Evolutionary conservation across 2,797 vertebrate species (phyloP).

Genomic region (Alfaro cultratus): DNA sequence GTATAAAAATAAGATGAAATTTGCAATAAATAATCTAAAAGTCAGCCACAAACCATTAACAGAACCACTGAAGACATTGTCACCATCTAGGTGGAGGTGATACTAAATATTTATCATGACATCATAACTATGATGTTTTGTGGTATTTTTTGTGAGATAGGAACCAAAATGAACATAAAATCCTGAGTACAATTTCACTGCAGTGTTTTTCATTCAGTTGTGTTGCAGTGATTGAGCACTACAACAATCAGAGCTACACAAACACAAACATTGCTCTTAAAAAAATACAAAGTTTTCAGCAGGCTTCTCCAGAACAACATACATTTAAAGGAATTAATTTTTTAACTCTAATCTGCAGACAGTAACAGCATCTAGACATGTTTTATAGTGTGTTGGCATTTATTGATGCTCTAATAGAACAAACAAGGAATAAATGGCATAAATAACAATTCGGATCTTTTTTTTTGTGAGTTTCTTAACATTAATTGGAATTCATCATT

Average conservation of each 20-base stretch:
- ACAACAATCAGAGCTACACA: background rate
- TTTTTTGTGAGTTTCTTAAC: too few species aligned
- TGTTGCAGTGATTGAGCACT: background rate
- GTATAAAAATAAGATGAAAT: background rate
- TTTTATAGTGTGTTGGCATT: background rate
- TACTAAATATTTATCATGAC: background rate
- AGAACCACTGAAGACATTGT: background rate
- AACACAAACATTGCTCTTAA: background rate
- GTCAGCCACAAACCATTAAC: background rate
- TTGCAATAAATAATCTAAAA: background rate
- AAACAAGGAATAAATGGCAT: background rate
- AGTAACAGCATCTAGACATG: background rate
- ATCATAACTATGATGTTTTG: background rate
- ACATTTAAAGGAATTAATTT: too few species aligned
- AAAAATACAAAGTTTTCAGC: too few species aligned
- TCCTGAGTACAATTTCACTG: background rate
- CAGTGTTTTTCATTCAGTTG: background rate
- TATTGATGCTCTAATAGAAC: background rate
- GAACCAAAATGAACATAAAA: background rate
- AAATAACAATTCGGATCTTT: background rate
- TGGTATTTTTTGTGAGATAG: background rate
- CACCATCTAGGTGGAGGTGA: background rate
- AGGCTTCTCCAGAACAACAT: too few species aligned
- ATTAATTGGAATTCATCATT: background rate
- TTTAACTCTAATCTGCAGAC: background rate